Evolutionary conservation across 2,113 vertebrate genomes (phyloP), one percentile per base, ranked within the genome.

Genomic region (Xiphorhynchus elegans): DNA sequence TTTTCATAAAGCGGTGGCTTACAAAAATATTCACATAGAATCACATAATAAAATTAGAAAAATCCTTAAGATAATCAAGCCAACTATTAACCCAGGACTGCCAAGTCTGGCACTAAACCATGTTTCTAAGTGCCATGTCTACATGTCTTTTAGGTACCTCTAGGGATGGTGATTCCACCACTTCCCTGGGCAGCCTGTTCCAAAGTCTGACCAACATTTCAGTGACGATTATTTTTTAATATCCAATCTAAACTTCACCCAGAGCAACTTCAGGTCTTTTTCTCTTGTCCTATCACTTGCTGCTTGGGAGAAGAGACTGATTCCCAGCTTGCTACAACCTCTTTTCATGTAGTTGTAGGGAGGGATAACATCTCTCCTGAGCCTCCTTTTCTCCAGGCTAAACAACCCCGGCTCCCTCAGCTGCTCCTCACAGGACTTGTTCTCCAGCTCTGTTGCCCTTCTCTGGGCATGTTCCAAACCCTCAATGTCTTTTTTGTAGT

Each of bases 1-100:
- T 29, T 87, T 72, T 40, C 23, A 53, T 44, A 95, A 64, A 70
- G 7, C 7, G 21, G 8, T 37, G 14, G 31, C 39, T 29, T n/a
- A 28, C 13, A 73, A 39, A 29, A 70, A 14, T 39, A 52, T 46
- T 24, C 13, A 21, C 10, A 42, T 4, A 46, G 23, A 10, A 29
- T 24, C 37, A n/a, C 7, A 39, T 17, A 35, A 31, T 42, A 25
- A 46, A 6, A 5, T 24, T 67, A 18, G 18, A 52, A 74, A 59
- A 59, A 29, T 1, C 6, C 7, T 59, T n/a, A n/a, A n/a, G 37
- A 7, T 46, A 28, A 52, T 39, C 0, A 0, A 67, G 39, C 11
- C 17, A 35, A 25, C 7, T 7, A 68, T 39, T 46, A 46, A 39
- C 12, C 10, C 7, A n/a, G 18, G 18, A 52, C 26, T 52, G 9